Evolutionary conservation across 2,797 vertebrate genomes (phyloP).

Genomic region (Enoplosus armatus): DNA sequence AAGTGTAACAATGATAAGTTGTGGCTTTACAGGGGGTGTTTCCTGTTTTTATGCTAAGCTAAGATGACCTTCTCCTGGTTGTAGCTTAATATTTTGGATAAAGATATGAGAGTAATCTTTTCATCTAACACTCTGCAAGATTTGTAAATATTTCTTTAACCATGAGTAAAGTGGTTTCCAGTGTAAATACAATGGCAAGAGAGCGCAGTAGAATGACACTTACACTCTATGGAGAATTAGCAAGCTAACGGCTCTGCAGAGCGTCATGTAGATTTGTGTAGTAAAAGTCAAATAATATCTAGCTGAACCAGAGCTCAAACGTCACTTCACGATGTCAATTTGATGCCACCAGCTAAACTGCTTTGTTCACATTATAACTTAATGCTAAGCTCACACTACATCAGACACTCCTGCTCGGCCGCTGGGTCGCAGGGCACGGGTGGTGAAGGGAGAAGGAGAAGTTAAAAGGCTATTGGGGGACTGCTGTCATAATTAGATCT

Average conservation of each 20-base stretch:
- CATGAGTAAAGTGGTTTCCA: not conserved
- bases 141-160: not conserved
- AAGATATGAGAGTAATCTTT: not conserved
- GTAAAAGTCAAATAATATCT: conserved; percentile 10
- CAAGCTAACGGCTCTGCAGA: not conserved
- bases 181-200: not conserved
- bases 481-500: conserved; percentile 70
- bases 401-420: not conserved
- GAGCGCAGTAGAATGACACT: not conserved
- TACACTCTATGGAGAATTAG: not conserved
- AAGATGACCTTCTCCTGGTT: not conserved
- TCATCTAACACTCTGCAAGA: not conserved
- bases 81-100: not conserved
- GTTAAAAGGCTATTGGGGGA: conserved; percentile 44
- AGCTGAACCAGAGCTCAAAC: conserved; percentile 21
- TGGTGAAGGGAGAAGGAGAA: conserved; percentile 21
- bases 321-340: conserved; percentile 2
- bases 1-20: not conserved
- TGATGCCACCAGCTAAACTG: not conserved
- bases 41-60: not conserved
- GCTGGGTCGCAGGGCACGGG: conserved; percentile 30
- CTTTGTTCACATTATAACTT: conserved; percentile 12
- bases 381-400: conserved; percentile 10
- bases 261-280: not conserved
- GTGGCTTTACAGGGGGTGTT: not conserved